These are phyloP conservation scores for Aldrovandia affinis DNA, from an alignment of 2,797 vertebrate genomes.

Conservation along the genomic window DNA sequence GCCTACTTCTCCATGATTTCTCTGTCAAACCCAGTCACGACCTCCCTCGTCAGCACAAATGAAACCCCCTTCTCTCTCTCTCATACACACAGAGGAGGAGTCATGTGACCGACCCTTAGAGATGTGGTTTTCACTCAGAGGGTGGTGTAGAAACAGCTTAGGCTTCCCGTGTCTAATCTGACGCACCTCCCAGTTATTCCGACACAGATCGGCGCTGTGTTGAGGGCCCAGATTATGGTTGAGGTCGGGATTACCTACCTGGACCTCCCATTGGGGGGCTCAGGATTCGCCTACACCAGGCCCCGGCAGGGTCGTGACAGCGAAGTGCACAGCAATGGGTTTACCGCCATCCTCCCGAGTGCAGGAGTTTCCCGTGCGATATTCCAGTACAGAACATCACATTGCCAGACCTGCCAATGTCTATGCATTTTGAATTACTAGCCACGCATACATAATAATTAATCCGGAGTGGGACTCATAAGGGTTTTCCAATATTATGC, in stretches of 20 bases:
- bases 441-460: too few relatives aligned
- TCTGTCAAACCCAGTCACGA: background rate
- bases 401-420: too few relatives aligned
- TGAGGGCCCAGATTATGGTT: constrained; percentile 11
- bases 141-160: background rate
- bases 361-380: background rate
- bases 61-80: background rate
- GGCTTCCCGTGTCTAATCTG: constrained; percentile 2
- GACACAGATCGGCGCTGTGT: background rate
- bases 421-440: too few relatives aligned
- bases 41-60: background rate
- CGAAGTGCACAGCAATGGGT: background rate
- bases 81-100: background rate
- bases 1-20: background rate
- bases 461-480: too few relatives aligned
- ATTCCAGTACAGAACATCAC: background rate
- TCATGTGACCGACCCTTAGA: too few relatives aligned
- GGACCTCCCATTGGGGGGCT: background rate
- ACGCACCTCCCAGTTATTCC: constrained; percentile 16
- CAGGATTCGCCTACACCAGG: background rate
- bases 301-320: background rate
- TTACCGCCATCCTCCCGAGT: background rate
- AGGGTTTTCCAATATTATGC: too few relatives aligned
- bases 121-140: background rate
- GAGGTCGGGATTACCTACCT: constrained; percentile 28